phyloP scores from a whole-genome alignment of 2,113 vertebrate genomes.

The Merops nubicus region DNA sequence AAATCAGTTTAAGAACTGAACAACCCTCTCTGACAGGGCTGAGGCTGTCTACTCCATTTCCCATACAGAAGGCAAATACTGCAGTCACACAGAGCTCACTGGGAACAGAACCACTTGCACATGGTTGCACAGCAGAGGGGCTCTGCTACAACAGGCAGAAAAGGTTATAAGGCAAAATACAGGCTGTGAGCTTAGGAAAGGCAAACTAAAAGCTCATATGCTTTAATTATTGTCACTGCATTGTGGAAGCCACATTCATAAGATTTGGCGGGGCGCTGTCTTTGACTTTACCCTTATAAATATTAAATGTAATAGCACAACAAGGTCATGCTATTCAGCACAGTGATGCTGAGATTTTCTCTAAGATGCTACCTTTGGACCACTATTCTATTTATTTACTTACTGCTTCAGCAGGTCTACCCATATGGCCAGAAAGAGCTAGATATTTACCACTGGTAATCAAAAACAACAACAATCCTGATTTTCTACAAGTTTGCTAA shows the following conservation, averaged over 20 bases:
- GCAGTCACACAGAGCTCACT: not conserved
- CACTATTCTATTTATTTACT: not conserved
- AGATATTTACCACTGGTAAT: not conserved
- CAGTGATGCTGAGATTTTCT: not conserved
- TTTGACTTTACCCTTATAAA: not conserved
- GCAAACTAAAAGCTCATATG: not conserved
- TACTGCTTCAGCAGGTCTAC: not conserved
- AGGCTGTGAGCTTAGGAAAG: not conserved
- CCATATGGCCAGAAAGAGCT: not conserved
- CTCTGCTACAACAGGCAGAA: not conserved
- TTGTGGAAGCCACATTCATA: not conserved
- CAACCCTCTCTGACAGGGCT: not conserved
- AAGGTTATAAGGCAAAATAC: not conserved
- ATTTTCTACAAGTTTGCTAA: not conserved
- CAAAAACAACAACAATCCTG: not conserved
- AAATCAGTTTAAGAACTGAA: not conserved
- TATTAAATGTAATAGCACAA: not conserved
- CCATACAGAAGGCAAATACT: not conserved
- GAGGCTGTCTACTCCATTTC: not conserved
- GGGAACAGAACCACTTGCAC: not conserved
- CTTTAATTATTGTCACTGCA: not conserved
- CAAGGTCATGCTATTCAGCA: not conserved
- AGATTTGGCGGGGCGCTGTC: not conserved
- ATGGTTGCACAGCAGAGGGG: fast-evolving
- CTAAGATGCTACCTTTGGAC: not conserved